Conservation (phyloP, 2,113 vertebrate species). For the Parus major region DNA sequence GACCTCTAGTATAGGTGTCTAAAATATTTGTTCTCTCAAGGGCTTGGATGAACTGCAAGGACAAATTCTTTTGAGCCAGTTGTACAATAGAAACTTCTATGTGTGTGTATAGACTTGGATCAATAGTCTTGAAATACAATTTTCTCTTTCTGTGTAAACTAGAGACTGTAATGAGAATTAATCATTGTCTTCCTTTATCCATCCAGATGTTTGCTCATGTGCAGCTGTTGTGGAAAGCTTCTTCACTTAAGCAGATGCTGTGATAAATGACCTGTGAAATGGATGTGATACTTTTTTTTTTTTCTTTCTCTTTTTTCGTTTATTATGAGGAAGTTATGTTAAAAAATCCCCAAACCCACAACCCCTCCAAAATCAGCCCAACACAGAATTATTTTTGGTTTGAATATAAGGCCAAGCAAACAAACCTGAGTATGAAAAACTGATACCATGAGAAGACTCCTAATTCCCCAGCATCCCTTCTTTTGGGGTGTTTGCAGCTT, state of each 20-base stretch:
- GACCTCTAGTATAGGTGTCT: neutral
- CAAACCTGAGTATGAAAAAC: neutral
- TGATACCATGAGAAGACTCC: neutral
- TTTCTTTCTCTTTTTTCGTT: neutral
- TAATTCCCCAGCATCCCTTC: neutral
- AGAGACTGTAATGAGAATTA: neutral
- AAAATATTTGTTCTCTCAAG: neutral
- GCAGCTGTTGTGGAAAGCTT: neutral
- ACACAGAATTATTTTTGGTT: neutral
- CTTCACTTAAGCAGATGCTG: neutral
- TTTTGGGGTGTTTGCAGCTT: neutral
- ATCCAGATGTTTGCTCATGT: slow-evolving; percentile 11
- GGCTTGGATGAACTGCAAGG: neutral
- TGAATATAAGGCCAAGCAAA: neutral
- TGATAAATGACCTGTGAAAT: neutral
- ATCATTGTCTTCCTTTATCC: neutral
- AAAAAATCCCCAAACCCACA: neutral
- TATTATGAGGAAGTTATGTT: neutral
- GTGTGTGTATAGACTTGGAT: neutral
- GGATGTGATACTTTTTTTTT: neutral
- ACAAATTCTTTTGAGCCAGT: neutral
- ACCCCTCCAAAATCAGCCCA: neutral
- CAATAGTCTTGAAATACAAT: neutral
- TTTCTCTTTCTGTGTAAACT: neutral
- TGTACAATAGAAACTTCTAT: neutral